Conservation (phyloP, 2,113 vertebrate species). For the Grantiella picta region DNA sequence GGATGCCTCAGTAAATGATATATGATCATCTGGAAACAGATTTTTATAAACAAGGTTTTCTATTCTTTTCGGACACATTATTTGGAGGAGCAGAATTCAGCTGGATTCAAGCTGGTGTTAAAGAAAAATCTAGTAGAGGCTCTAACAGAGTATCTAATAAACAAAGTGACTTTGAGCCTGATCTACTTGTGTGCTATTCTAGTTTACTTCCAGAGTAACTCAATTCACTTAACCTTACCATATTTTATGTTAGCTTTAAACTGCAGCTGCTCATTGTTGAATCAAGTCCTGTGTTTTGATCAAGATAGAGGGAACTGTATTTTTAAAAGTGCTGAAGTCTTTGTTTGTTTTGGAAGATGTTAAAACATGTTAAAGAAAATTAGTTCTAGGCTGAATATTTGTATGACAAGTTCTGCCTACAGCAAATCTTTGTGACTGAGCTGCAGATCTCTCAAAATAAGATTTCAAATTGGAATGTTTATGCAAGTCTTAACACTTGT, state of each 20-base stretch:
- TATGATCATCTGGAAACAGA: neutral
- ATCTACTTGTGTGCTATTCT: neutral
- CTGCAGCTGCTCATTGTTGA: neutral
- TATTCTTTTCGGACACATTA: neutral
- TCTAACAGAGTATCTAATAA: neutral
- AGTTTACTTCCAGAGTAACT: neutral
- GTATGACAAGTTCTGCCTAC: conserved; percentile 53
- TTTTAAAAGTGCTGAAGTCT: conserved; percentile 19
- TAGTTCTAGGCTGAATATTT: conserved; percentile 42
- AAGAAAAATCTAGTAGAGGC: neutral
- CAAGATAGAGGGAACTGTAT: neutral
- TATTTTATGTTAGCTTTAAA: neutral
- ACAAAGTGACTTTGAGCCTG: neutral
- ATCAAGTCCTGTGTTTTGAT: neutral
- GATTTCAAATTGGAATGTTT: conserved; percentile 19
- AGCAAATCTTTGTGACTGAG: conserved; percentile 33
- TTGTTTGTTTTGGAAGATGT: conserved; percentile 53
- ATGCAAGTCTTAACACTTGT: conserved; percentile 19
- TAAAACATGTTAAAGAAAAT: conserved; percentile 52
- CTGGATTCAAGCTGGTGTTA: neutral
- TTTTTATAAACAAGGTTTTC: neutral
- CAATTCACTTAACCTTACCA: neutral
- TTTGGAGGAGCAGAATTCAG: neutral
- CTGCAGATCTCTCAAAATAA: neutral
- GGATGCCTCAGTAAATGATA: neutral